A percentile compares a stretch with the other conserved stretches of the same genome.
Evolutionary conservation across 64 coral and sea anemone genomes (phyloP).

Genomic region (Actinia tenebrosa): DNA sequence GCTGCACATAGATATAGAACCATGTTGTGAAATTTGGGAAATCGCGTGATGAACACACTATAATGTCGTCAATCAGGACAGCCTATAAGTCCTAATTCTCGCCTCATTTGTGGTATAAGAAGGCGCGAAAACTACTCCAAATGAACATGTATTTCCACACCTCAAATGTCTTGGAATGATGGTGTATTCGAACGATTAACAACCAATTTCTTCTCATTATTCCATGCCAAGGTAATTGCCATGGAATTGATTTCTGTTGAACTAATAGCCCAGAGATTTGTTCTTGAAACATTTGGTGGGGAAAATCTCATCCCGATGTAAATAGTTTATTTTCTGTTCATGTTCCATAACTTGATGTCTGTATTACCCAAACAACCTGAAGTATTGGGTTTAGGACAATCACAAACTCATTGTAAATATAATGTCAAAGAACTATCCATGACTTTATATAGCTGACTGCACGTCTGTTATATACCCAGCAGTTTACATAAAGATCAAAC

Average conservation of each 20-base stretch:
- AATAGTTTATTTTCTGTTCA: conserved; percentile 18
- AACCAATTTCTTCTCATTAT: background rate
- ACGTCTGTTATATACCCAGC: too few relatives aligned
- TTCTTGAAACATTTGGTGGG: background rate
- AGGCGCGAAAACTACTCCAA: background rate
- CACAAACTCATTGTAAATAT: too few relatives aligned
- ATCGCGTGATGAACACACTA: background rate
- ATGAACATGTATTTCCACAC: background rate
- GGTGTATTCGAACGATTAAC: background rate
- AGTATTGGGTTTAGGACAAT: background rate
- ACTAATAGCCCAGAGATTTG: background rate
- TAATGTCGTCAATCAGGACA: conserved; percentile 1
- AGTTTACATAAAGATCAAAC: background rate
- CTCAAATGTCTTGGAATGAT: background rate
- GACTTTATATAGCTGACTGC: too few relatives aligned
- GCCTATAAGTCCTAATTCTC: background rate
- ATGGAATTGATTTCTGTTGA: conserved; percentile 1
- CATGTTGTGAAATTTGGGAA: background rate
- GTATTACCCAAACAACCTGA: background rate
- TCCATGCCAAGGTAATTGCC: conserved; percentile 1
- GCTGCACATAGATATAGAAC: background rate
- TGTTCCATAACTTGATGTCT: background rate
- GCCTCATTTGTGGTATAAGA: background rate
- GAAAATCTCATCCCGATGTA: background rate
- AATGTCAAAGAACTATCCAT: too few relatives aligned